A percentile compares a stretch with the other conserved stretches of the same genome.
phyloP scores from a whole-genome alignment of 2,113 vertebrate genomes.

The Archocentrus centrarchus region DNA sequence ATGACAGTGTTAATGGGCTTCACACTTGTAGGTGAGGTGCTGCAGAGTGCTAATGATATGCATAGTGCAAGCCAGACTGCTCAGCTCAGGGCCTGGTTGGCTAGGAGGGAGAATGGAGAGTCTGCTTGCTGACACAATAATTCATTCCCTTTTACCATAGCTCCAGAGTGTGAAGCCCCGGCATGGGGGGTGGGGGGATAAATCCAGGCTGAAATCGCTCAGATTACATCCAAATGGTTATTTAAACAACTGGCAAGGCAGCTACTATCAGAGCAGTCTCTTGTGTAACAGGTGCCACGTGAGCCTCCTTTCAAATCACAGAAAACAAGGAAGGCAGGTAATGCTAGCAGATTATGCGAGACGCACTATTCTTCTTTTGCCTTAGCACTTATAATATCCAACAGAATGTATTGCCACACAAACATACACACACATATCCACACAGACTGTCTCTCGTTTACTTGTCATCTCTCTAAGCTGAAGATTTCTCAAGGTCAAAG shows the following conservation, averaged over 20 bases:
- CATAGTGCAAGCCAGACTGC: conserved; percentile 35
- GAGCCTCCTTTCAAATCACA: conserved; percentile 61
- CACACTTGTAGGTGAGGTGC: conserved; percentile 49
- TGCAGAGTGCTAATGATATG: conserved; percentile 62
- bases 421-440: background rate
- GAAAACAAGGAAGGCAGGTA: conserved; percentile 47
- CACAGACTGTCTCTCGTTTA: background rate
- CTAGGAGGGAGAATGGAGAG: conserved; percentile 5
- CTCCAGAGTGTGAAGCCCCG: conserved; percentile 31
- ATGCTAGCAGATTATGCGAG: conserved; percentile 30
- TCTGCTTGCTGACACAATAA: conserved; percentile 63
- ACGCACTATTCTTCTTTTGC: conserved; percentile 18
- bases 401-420: background rate
- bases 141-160: conserved; percentile 66
- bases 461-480: conserved; percentile 26
- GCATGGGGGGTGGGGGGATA: conserved; percentile 67
- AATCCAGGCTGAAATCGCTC: conserved; percentile 71
- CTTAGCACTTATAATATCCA: conserved; percentile 12
- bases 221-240: conserved; percentile 76
- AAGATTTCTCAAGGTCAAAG: conserved; percentile 58
- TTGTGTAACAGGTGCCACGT: conserved; percentile 36
- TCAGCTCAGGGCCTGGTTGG: conserved; percentile 20
- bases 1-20: conserved; percentile 54
- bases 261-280: conserved; percentile 57
- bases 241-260: conserved; percentile 74